These are phyloP conservation scores for Apotomis betuletana DNA, from an alignment of 2,888 invertebrate species.

Conservation along the genomic window DNA sequence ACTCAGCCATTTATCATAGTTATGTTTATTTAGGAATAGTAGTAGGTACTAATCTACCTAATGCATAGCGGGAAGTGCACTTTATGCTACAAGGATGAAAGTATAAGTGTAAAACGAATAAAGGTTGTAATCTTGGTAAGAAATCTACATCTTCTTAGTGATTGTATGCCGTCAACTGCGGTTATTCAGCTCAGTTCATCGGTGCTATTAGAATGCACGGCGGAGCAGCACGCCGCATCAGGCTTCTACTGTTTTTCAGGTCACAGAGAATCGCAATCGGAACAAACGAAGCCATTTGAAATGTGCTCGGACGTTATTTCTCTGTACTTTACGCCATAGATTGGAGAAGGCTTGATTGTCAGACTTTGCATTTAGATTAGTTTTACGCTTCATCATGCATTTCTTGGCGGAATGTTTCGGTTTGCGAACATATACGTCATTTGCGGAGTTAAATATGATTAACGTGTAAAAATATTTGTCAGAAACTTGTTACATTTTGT, in stretches of 20 bases:
- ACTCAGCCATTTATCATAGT: too few species aligned
- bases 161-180: neutral
- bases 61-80: too few species aligned
- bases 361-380: constrained; percentile 12
- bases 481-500: too few species aligned
- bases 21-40: too few species aligned
- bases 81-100: too few species aligned
- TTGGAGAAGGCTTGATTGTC: constrained; percentile 2
- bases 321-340: neutral
- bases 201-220: constrained; percentile 63
- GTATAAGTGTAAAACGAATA: too few species aligned
- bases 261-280: constrained; percentile 54
- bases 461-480: too few species aligned
- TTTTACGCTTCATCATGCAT: neutral
- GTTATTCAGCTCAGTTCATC: constrained; percentile 50
- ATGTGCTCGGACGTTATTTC: constrained; percentile 12
- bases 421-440: neutral
- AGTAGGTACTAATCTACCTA: too few species aligned
- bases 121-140: too few species aligned
- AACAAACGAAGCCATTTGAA: constrained; percentile 28
- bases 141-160: neutral
- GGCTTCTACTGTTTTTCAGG: constrained; percentile 50
- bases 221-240: constrained; percentile 48
- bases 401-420: neutral
- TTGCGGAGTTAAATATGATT: too few species aligned